phyloP scores from a whole-genome alignment of 1,140 invertebrate genomes.

The Ladona fulva region DNA sequence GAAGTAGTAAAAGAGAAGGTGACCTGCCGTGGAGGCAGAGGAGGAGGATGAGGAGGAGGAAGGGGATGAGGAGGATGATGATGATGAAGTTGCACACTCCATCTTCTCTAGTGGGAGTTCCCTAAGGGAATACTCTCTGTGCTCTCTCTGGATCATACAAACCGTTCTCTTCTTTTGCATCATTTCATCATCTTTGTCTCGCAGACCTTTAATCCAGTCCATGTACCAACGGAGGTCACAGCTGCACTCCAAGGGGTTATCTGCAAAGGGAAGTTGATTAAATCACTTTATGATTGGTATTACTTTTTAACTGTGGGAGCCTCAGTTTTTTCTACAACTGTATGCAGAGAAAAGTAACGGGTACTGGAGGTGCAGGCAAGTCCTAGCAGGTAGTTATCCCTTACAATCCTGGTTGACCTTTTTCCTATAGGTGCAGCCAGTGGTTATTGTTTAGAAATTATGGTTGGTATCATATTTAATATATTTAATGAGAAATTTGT shows the following conservation, averaged over 20 bases:
- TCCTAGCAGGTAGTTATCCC: too few relatives aligned
- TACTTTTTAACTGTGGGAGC: too few relatives aligned
- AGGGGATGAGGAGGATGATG: background rate
- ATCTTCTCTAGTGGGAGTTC: conserved; percentile 69
- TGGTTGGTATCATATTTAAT: too few relatives aligned
- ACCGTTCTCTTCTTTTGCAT: conserved; percentile 75
- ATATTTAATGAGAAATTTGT: too few relatives aligned
- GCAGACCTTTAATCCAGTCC: conserved; percentile 62
- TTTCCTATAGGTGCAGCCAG: too few relatives aligned
- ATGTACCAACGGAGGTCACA: conserved; percentile 82
- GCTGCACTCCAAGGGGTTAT: conserved; percentile 79
- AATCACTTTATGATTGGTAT: too few relatives aligned
- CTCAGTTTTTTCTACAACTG: too few relatives aligned
- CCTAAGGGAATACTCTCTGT: conserved; percentile 69
- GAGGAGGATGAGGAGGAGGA: background rate
- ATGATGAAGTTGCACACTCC: conserved; percentile 46
- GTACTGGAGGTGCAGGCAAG: too few relatives aligned
- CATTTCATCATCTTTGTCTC: conserved; percentile 70
- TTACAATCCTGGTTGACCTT: too few relatives aligned
- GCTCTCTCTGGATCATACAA: conserved; percentile 62
- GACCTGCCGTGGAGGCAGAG: background rate
- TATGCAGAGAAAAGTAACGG: too few relatives aligned
- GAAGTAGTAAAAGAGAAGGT: background rate
- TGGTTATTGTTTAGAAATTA: too few relatives aligned
- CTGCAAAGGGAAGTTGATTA: too few relatives aligned